Conservation (phyloP, 2,797 vertebrate species). For the Dromococcyx pavoninus region DNA sequence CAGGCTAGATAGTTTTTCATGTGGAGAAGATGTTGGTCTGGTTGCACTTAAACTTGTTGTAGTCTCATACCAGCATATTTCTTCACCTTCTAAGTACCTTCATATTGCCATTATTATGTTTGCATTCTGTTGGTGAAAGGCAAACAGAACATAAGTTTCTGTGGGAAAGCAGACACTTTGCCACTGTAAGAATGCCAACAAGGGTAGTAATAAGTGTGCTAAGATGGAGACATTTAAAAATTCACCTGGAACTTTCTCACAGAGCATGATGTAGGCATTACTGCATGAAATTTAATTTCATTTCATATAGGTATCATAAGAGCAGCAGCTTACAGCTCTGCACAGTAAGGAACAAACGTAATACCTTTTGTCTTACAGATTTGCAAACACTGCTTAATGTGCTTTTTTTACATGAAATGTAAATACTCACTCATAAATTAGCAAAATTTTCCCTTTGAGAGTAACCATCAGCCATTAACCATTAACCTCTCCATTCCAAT, state of each 20-base stretch:
- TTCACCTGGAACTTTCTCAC: not conserved
- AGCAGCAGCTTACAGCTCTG: not conserved
- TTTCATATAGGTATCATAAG: not conserved
- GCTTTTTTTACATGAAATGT: not conserved
- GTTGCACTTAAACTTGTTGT: not conserved
- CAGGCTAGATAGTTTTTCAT: not conserved
- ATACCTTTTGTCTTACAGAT: not conserved
- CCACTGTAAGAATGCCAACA: not conserved
- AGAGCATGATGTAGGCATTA: not conserved
- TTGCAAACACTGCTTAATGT: not conserved
- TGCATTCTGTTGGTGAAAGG: not conserved
- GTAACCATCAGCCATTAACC: not conserved
- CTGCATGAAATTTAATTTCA: not conserved
- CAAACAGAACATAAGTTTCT: not conserved
- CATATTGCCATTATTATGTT: not conserved
- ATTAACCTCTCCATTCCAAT: not conserved
- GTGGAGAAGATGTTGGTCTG: not conserved
- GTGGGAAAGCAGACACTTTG: not conserved
- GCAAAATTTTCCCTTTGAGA: not conserved
- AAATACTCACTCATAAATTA: not conserved
- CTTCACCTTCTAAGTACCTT: not conserved
- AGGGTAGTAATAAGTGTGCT: not conserved
- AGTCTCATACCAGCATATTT: not conserved
- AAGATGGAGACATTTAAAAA: not conserved
- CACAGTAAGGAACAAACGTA: not conserved